Conservation (phyloP, 2,113 vertebrate species). For the Heloderma charlesbogerti region DNA sequence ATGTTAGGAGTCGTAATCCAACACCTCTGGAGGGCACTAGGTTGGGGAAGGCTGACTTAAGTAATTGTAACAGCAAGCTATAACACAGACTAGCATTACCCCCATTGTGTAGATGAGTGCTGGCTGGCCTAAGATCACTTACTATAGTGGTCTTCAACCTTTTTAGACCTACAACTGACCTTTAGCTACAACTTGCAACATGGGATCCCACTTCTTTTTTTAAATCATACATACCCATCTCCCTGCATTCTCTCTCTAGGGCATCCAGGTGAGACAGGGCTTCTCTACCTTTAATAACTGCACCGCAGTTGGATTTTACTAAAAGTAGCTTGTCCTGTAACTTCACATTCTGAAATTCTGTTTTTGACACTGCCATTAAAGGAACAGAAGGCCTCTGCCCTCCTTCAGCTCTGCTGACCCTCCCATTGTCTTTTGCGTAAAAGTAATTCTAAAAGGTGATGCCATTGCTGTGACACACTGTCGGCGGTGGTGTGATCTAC, state of each 20-base stretch:
- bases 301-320: neutral
- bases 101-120: neutral
- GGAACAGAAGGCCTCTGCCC: neutral
- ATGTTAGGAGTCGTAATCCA: no score
- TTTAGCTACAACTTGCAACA: neutral
- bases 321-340: neutral
- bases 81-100: neutral
- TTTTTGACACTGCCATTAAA: neutral
- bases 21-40: no score
- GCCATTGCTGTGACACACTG: no score
- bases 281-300: no score
- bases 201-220: neutral
- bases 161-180: neutral
- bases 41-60: no score
- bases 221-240: neutral
- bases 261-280: no score
- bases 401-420: no score
- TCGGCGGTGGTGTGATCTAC: no score
- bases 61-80: neutral
- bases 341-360: neutral
- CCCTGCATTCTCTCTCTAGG: neutral
- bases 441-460: no score
- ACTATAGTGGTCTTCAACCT: neutral
- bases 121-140: neutral
- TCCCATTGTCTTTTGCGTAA: no score